Percentiles rank a stretch among this genome's conserved stretches.
phyloP scores from a whole-genome alignment of 2,113 vertebrate genomes.

The Anolis sagrei region DNA sequence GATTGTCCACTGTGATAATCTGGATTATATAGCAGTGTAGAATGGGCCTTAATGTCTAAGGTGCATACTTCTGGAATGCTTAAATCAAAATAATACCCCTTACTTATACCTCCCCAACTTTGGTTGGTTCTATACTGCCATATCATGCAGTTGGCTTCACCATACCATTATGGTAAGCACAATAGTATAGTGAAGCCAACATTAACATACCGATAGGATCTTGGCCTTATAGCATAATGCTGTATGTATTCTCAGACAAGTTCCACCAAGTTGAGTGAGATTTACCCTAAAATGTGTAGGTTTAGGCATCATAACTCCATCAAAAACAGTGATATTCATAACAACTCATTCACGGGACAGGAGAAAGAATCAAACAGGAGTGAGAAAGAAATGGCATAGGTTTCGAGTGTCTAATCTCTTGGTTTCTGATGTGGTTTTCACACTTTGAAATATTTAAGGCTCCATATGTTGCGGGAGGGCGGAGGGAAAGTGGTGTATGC shows the following conservation, averaged over 20 bases:
- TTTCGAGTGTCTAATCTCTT: slow-evolving; percentile 68
- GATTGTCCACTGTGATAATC: too few relatives aligned
- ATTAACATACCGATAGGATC: too few relatives aligned
- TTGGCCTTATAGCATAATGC: neutral
- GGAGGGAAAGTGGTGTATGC: slow-evolving; percentile 62
- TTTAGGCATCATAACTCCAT: neutral
- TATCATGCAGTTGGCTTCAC: too few relatives aligned
- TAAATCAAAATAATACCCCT: too few relatives aligned
- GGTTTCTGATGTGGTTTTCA: slow-evolving; percentile 76
- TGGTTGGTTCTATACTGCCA: too few relatives aligned
- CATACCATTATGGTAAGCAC: too few relatives aligned
- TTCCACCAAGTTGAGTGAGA: neutral
- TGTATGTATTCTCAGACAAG: neutral
- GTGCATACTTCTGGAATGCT: too few relatives aligned
- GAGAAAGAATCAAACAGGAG: neutral
- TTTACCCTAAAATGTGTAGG: neutral
- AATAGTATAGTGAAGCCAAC: too few relatives aligned
- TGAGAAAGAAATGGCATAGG: slow-evolving; percentile 36
- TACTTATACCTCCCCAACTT: too few relatives aligned
- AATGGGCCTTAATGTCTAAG: too few relatives aligned
- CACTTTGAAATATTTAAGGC: slow-evolving; percentile 75
- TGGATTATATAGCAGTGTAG: too few relatives aligned
- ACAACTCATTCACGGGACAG: neutral
- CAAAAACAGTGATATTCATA: neutral
- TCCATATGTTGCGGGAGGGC: slow-evolving; percentile 77